These are phyloP conservation scores for Drosophila falleni DNA, from an alignment of 2,888 invertebrate genomes.

Conservation along the genomic window DNA sequence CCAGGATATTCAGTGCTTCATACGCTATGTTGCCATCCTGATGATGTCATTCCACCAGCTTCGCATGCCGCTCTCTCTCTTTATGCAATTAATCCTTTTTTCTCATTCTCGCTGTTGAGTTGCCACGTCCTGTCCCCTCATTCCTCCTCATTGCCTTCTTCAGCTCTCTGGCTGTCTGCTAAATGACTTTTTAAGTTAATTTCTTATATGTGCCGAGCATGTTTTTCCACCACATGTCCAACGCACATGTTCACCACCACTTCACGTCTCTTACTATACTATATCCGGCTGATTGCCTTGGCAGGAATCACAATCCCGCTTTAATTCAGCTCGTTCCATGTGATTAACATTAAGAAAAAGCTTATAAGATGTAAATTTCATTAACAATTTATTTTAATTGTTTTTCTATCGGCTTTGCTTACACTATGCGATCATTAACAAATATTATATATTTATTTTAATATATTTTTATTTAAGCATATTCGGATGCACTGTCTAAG, in stretches of 20 bases:
- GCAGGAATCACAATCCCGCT: constrained; percentile 23
- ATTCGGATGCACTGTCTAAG: too few relatives aligned
- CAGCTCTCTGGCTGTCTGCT: constrained; percentile 54
- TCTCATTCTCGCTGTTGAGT: constrained; percentile 35
- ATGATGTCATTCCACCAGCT: constrained; percentile 29
- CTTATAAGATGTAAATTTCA: constrained; percentile 10
- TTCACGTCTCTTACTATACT: constrained; percentile 3
- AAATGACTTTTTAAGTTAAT: constrained; percentile 82
- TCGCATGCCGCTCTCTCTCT: constrained; percentile 1
- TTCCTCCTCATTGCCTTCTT: constrained; percentile 34
- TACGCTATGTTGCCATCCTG: constrained; percentile 42
- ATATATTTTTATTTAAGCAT: too few relatives aligned
- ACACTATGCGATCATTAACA: too few relatives aligned
- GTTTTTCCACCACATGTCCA: constrained; percentile 57
- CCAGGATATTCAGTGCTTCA: constrained; percentile 72
- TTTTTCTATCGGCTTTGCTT: background rate
- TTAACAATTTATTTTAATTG: background rate
- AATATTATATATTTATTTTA: too few relatives aligned
- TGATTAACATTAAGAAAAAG: constrained; percentile 27
- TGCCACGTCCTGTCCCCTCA: constrained; percentile 13
- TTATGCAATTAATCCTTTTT: constrained; percentile 80
- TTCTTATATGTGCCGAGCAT: constrained; percentile 68
- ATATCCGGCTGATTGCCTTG: constrained; percentile 47
- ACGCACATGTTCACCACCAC: constrained; percentile 6
- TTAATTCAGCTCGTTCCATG: constrained; percentile 29